Evolutionary conservation across 2,888 invertebrate genomes (phyloP), one percentile per base, ranked within the genome.

Genomic region (Archaeoteleia sp.): DNA sequence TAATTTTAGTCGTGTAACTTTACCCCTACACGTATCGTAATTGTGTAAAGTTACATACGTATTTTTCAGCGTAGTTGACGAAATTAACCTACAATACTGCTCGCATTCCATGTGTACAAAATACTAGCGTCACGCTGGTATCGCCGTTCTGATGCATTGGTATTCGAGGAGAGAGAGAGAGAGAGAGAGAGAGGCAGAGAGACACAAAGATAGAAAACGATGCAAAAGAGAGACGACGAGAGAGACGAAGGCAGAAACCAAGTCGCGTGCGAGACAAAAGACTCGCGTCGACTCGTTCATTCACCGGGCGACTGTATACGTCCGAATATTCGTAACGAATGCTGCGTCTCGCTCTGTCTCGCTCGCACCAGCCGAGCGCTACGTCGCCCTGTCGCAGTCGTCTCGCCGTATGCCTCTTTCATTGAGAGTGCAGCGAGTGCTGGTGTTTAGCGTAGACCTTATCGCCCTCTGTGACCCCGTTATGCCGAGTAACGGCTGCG

Each of bases 401-500:
- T 37, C 51, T 25, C 48, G 53, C 54, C 51, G 57, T 55, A 42
- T 39, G 66, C 53, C 53, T 63, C 51, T 20, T 61, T 54, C 66
- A 66, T 66, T 60, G 48, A 66, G 54, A 60, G 53, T 43, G 29
- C 29, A 35, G 27, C 15, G 35, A 45, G 29, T 17, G 49, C 45
- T 49, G 49, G 54, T 37, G 43, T 57, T 29, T 30, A 57, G 51
- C 58, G 55, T 46, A 61, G 55, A 67, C 60, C 55, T 61, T 60
- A 67, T 67, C 67, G 67, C 55, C 40, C 60, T 49, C 60, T 43
- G 34, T 49, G 49, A 67, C 60, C 60, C 60, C 60, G 55, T 54
- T 60, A 54, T 49, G 42, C 37, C 42, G 46, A 54, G 42, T 45
- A 46, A 46, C 49, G 43, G 55, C 63, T 35, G 23, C 37, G 15